Base-by-base conservation (phyloP, 64 coral and sea anemone genomes). In the Stichodactyla helianthus region DNA sequence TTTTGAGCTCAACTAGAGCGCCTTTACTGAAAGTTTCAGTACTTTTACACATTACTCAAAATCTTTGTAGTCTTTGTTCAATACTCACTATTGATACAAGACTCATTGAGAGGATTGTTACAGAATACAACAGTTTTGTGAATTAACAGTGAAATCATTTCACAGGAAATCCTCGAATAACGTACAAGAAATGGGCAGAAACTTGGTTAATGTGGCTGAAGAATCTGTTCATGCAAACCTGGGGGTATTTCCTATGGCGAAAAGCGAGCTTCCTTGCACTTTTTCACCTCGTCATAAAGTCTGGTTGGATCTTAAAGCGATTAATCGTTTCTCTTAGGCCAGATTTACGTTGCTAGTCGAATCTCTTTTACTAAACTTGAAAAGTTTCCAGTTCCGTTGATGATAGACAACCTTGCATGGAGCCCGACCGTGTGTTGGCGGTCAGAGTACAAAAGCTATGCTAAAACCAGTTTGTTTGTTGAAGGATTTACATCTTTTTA, bases 401-500 rank as follows among this genome's bases (percentile, higher is more conserved):
- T 12, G 3, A 5, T 11, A 4, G 25, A 27, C 65, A 71, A 20
- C 20, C 20, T 0, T 74, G 6, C 0, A 27, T 7, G 35, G 8
- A 74, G 68, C 27, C 10, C 9, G 22, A 23, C 68, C 22, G 23
- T 27, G 25, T 11, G 25, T 74, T 74, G 25, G 26, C 23, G 35
- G 68, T n/a, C n/a, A n/a, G n/a, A n/a, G n/a, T n/a, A n/a, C 12
- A 74, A 23, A n/a, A n/a, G 20, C 10, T 74, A 1, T 74, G 68
- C 11, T 8, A 27, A 27, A 74, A 74, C 25, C 68, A 74, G 8
- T 8, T 74, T 74, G 68, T 74, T 74, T 74, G 68, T 74, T 5
- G 17, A 74, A 31, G 68, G 68, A 27, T 74, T 74, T 74, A n/a
- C 68, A 74, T 74, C 68, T 74, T 74, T 27, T 74, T 74, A 27